Base-by-base conservation (phyloP, 2,888 invertebrate genomes). In the Diachrysia chrysitis region DNA sequence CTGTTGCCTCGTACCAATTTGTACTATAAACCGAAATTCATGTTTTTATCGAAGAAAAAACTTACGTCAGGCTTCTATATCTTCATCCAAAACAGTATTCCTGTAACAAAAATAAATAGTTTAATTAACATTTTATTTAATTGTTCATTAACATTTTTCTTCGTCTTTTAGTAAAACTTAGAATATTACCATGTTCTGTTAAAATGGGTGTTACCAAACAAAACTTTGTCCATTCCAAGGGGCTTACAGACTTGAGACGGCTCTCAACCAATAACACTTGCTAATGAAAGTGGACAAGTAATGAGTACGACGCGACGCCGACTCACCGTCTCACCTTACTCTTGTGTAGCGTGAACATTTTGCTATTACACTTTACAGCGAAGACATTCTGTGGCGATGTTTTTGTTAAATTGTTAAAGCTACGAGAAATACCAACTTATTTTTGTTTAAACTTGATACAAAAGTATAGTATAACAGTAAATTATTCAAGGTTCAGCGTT, bases 201-300 rank as follows among this genome's bases (percentile, higher is more conserved):
- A 56, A 66, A 57, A 70, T 37, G 58, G n/a, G 32, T 23, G 53
- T 37, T 35, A 2, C 21, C 17, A 17, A 12, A 60, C 51, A 55
- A 62, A 83, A 81, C 69, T 84, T 82, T 72, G 69, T 71, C 79
- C 76, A 79, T 80, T 79, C 75, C 69, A 58, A 61, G 48, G 59
- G 61, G 53, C 73, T 78, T 80, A 66, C 56, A 63, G 69, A 35
- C 65, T 66, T 62, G 65, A 75, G 76, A 79, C 61, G 70, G 67
- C 71, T 75, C 63, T 71, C 71, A 81, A 78, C 82, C 82, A 86
- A 88, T 90, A 89, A 87, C 88, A 83, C 74, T 69, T 73, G 78
- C 84, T 91, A 91, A 91, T 90, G 88, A 91, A 89, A 90, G 82
- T 86, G 82, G 83, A 86, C 87, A 89, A 89, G 87, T 86, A 89